Conservation (phyloP, 2,888 invertebrate species). For the Perizoma flavofasciatum region DNA sequence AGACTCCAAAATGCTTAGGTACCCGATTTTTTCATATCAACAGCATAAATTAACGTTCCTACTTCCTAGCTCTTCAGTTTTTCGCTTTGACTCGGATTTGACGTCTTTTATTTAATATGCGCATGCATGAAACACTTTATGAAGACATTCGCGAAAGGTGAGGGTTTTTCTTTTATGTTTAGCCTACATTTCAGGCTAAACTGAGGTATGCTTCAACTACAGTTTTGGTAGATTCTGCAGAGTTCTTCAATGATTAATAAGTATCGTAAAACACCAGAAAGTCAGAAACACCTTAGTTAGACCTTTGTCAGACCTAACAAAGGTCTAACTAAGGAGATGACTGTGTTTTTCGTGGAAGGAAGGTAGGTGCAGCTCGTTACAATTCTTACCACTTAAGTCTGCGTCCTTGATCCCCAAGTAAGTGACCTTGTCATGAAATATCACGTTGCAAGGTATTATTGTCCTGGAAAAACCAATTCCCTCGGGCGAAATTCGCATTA, state of each 20-base stretch:
- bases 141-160: constrained; percentile 34
- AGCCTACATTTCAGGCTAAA: background rate
- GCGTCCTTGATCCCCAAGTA: no score
- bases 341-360: no score
- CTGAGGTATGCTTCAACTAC: no score
- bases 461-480: constrained; percentile 4
- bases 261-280: no score
- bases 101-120: constrained; percentile 57
- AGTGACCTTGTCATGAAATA: no score
- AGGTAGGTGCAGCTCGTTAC: no score
- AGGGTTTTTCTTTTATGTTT: constrained; percentile 11
- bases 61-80: constrained; percentile 46
- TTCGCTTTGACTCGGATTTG: constrained; percentile 46
- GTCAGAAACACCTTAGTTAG: no score
- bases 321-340: no score
- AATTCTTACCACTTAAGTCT: no score
- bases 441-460: background rate
- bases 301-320: no score
- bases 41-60: constrained; percentile 51
- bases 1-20: background rate
- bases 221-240: no score
- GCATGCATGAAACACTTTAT: constrained; percentile 58
- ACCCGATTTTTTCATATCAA: constrained; percentile 32
- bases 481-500: constrained; percentile 1
- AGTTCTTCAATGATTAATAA: no score